These are phyloP conservation scores for Varroa destructor DNA, from an alignment of 1,140 invertebrate species.

Conservation along the genomic window DNA sequence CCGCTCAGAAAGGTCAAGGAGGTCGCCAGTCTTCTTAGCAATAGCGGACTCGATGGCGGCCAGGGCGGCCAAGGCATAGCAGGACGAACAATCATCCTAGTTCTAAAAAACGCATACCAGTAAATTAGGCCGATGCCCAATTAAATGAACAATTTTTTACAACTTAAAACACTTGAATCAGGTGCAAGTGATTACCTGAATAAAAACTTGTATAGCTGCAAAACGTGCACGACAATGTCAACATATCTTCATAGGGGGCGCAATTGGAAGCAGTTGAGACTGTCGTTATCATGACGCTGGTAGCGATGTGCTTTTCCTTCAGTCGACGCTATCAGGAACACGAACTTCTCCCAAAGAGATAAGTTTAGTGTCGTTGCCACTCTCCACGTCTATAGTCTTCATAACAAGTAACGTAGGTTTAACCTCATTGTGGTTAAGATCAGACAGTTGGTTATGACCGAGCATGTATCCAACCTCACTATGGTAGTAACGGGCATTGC, in stretches of 20 bases:
- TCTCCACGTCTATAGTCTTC: neutral
- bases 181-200: too few species aligned
- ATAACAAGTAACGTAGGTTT: neutral
- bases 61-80: conserved; percentile 2
- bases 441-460: neutral
- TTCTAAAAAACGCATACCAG: neutral
- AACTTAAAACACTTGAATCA: too few species aligned
- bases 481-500: conserved; percentile 3
- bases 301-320: conserved; percentile 5
- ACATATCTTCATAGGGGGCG: too few species aligned
- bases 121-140: too few species aligned
- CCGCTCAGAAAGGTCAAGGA: conserved; percentile 4
- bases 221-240: too few species aligned
- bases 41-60: conserved; percentile 12
- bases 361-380: neutral
- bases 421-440: neutral
- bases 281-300: neutral
- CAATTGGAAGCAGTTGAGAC: too few species aligned
- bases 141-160: too few species aligned
- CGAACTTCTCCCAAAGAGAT: neutral
- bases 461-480: neutral
- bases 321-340: conserved; percentile 8
- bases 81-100: neutral
- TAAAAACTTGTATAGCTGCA: too few species aligned
- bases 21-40: neutral